Percentiles rank a stretch among this genome's conserved stretches.
Conservation (phyloP, 2,888 invertebrate genomes). For the Rotaria macrura region DNA sequence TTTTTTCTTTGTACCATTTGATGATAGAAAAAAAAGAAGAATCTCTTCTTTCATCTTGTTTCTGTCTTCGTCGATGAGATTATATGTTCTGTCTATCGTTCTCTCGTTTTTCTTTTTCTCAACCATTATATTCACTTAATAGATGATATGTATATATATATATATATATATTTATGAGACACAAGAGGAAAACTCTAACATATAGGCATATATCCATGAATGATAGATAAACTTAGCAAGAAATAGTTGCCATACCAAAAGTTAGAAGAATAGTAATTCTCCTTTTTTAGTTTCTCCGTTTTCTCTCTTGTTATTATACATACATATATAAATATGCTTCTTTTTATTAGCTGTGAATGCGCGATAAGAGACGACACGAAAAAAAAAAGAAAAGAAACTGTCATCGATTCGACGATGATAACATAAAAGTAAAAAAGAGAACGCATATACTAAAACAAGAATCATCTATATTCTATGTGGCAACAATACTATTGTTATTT, state of each 20-base stretch:
- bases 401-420: not conserved
- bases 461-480: not conserved
- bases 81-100: conserved; percentile 19
- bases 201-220: not conserved
- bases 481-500: too few species aligned
- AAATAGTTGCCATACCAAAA: not conserved
- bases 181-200: not conserved
- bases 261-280: not conserved
- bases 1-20: not conserved
- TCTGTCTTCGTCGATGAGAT: not conserved
- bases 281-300: not conserved
- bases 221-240: not conserved
- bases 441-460: not conserved
- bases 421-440: not conserved
- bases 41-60: not conserved
- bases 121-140: not conserved
- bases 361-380: not conserved
- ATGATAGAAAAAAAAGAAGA: conserved; percentile 7
- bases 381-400: not conserved
- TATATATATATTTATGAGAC: not conserved
- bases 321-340: too few species aligned
- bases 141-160: not conserved
- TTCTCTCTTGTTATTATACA: not conserved
- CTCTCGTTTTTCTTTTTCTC: not conserved
- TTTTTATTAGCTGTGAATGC: not conserved